These are phyloP conservation scores for Podocnemis expansa DNA, from an alignment of 2,113 vertebrate genomes.

Conservation along the genomic window DNA sequence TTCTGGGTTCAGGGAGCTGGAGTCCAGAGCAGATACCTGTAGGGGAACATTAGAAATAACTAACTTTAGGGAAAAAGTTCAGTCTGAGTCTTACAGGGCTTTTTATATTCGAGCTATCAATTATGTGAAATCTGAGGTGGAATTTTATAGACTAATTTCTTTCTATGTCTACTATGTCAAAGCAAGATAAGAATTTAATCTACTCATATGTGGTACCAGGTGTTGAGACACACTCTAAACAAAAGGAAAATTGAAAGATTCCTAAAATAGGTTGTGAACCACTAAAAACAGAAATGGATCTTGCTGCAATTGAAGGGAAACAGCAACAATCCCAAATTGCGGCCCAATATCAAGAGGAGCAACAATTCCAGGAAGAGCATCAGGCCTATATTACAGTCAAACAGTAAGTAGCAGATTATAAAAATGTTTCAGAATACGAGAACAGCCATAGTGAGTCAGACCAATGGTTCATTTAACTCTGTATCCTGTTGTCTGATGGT, in stretches of 20 bases:
- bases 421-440: neutral
- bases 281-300: neutral
- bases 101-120: neutral
- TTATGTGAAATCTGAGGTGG: neutral
- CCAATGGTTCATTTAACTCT: neutral
- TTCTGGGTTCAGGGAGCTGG: neutral
- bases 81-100: neutral
- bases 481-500: neutral
- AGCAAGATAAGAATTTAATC: neutral
- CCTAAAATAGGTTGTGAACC: neutral
- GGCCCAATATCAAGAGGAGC: neutral
- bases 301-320: neutral
- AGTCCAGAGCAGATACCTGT: neutral
- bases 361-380: neutral
- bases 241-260: neutral
- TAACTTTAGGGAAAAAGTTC: neutral
- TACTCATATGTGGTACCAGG: neutral
- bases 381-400: neutral
- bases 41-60: neutral
- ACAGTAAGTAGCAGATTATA: neutral
- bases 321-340: neutral
- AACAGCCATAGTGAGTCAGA: neutral
- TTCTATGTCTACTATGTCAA: neutral
- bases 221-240: neutral
- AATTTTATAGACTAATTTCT: neutral